Conservation (phyloP, 2,888 invertebrate genomes). For the Gastracanthus pulcherrimus region DNA sequence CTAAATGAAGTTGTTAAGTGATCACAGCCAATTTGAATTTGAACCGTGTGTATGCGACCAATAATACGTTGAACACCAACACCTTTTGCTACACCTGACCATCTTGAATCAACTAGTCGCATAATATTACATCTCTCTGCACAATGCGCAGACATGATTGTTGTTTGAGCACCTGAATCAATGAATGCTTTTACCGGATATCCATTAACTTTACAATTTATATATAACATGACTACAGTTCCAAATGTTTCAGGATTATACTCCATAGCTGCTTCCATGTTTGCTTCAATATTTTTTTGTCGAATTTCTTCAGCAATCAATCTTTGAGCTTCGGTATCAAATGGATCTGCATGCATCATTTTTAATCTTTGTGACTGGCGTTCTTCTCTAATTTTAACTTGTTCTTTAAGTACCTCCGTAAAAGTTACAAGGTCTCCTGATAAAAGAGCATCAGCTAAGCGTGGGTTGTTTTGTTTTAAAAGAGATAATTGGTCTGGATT, state of each 20-base stretch:
- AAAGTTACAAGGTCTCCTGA: conserved; percentile 91
- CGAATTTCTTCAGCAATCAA: conserved; percentile 97
- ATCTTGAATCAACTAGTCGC: conserved; percentile 92
- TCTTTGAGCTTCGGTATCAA: conserved; percentile 96
- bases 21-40: conserved; percentile 96
- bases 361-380: conserved; percentile 90
- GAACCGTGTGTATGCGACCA: conserved; percentile 97
- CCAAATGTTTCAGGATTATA: conserved; percentile 99
- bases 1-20: conserved; percentile 98
- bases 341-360: conserved; percentile 96
- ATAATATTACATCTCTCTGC: conserved; percentile 96
- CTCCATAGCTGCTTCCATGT: conserved; percentile 99
- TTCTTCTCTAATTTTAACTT: conserved; percentile 89
- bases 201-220: conserved; percentile 98
- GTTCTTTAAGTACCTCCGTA: conserved; percentile 88
- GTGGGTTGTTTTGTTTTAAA: conserved; percentile 95
- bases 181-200: conserved; percentile 98
- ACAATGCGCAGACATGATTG: conserved; percentile 98
- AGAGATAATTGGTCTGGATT: conserved; percentile 95
- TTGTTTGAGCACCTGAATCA: conserved; percentile 98
- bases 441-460: conserved; percentile 92
- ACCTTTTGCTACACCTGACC: conserved; percentile 98
- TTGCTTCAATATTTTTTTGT: conserved; percentile 97
- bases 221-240: conserved; percentile 98
- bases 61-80: conserved; percentile 97